phyloP scores from a whole-genome alignment of 2,113 vertebrate species.

The Parus major region DNA sequence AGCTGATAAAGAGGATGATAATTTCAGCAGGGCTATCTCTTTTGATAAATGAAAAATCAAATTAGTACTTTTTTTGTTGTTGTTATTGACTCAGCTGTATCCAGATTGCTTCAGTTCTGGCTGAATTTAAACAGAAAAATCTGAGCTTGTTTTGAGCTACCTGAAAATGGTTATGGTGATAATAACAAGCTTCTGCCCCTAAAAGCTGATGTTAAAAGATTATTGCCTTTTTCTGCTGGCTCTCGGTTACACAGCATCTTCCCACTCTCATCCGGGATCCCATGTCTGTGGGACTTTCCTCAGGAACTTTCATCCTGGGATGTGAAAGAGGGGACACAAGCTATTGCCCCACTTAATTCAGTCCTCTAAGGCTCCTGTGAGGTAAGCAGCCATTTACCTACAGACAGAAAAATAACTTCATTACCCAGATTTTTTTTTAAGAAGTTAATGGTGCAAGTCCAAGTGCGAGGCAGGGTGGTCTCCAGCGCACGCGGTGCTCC shows the following conservation, averaged over 20 bases:
- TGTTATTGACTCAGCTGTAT: not conserved
- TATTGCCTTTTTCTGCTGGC: not conserved
- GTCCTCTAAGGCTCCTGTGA: not conserved
- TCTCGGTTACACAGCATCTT: not conserved
- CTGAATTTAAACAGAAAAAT: not conserved
- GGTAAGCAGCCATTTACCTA: not conserved
- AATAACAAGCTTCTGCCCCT: not conserved
- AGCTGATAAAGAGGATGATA: not conserved
- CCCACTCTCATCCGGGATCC: not conserved
- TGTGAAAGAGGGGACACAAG: not conserved
- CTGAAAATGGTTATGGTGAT: not conserved
- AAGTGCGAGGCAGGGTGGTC: not conserved
- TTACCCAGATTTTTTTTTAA: not conserved
- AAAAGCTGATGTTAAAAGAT: not conserved
- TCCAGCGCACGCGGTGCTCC: not conserved
- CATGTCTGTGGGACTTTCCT: not conserved
- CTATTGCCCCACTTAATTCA: not conserved
- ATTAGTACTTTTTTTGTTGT: not conserved
- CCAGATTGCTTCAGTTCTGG: not conserved
- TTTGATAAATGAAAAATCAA: not conserved
- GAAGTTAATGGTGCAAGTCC: conserved; percentile 17
- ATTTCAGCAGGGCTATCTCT: not conserved
- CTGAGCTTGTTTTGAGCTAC: not conserved
- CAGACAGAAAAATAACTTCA: not conserved
- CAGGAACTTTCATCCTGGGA: not conserved